Conservation (phyloP, 2,113 vertebrate species). For the Cyphomyrus plagiostoma region DNA sequence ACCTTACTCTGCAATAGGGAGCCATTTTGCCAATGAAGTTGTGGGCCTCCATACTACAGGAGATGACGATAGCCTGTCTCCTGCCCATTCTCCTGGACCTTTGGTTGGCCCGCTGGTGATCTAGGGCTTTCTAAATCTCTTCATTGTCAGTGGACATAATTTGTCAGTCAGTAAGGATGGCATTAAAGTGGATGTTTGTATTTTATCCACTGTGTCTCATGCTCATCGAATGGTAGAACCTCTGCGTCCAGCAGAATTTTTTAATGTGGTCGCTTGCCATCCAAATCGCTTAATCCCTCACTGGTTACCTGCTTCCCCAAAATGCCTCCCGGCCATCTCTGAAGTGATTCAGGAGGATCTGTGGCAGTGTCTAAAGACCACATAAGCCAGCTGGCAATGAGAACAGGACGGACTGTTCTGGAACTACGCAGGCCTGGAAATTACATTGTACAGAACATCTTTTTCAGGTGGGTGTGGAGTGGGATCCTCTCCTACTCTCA, state of each 20-base stretch:
- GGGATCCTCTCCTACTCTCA: not conserved
- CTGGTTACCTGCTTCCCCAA: not conserved
- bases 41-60: not conserved
- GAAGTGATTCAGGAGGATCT: not conserved
- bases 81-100: not conserved
- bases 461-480: not conserved
- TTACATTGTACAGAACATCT: not conserved
- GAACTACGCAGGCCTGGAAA: not conserved
- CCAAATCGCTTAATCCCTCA: conserved; percentile 10
- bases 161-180: not conserved
- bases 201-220: not conserved
- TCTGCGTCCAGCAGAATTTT: not conserved
- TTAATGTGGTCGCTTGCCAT: not conserved
- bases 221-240: no score
- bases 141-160: not conserved
- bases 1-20: not conserved
- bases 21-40: not conserved
- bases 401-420: not conserved
- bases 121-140: not conserved
- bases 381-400: not conserved
- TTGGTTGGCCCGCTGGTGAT: not conserved
- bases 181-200: not conserved
- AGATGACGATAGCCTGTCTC: not conserved
- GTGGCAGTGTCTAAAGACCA: not conserved
- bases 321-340: not conserved